These are phyloP conservation scores for Mylabris sibirica DNA, from an alignment of 2,888 invertebrate genomes.

Conservation along the genomic window DNA sequence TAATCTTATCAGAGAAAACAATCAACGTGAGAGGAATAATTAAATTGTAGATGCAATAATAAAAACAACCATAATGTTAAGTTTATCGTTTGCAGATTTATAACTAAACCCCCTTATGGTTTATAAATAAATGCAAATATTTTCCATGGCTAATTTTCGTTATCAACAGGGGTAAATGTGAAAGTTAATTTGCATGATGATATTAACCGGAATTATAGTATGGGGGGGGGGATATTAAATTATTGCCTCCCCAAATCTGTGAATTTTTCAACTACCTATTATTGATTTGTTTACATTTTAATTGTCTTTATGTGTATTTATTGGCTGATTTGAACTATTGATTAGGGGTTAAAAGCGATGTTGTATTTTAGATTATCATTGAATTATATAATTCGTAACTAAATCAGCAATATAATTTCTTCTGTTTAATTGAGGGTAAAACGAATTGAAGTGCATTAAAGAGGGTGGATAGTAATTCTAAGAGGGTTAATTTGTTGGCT, in stretches of 20 bases:
- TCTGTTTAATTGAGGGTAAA: background rate
- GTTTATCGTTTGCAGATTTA: slow-evolving; percentile 24
- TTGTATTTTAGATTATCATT: background rate
- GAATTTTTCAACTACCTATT: slow-evolving; percentile 22
- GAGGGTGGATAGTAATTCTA: background rate
- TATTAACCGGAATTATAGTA: slow-evolving; percentile 28
- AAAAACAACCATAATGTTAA: background rate
- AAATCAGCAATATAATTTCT: background rate
- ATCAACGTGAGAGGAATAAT: background rate
- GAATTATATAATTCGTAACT: background rate
- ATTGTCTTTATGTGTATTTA: slow-evolving; percentile 12
- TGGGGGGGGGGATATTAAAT: slow-evolving; percentile 18
- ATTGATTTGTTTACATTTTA: slow-evolving; percentile 17
- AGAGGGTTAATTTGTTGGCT: slow-evolving; percentile 18
- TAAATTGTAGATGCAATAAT: background rate
- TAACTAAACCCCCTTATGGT: slow-evolving; percentile 16
- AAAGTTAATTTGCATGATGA: slow-evolving; percentile 35
- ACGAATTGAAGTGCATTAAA: background rate
- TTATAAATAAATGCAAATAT: slow-evolving; percentile 33
- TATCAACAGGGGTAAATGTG: slow-evolving; percentile 26
- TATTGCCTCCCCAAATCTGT: slow-evolving; percentile 19
- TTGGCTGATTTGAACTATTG: background rate
- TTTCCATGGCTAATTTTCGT: slow-evolving; percentile 30
- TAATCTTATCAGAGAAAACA: background rate
- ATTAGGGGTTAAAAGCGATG: background rate